phyloP scores from a whole-genome alignment of 1,140 invertebrate genomes.

The Gonatopus flavifemur region DNA sequence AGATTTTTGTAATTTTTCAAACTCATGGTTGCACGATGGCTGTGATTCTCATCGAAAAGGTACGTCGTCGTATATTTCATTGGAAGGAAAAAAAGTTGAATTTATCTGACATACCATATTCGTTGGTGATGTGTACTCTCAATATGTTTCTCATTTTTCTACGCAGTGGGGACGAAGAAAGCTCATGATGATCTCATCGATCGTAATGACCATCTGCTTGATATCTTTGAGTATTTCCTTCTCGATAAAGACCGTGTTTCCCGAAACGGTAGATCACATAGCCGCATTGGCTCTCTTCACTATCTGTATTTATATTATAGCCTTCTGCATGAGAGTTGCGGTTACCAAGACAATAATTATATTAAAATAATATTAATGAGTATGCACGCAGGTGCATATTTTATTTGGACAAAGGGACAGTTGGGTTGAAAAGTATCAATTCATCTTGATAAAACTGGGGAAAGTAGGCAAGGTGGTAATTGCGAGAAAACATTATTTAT shows the following conservation, averaged over 20 bases:
- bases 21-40: too few species aligned
- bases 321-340: constrained; percentile 63
- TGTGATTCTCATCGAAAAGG: constrained; percentile 66
- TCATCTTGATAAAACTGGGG: too few species aligned
- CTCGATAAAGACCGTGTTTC: constrained; percentile 51
- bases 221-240: constrained; percentile 67
- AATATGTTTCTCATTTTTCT: constrained; percentile 11
- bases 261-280: constrained; percentile 29
- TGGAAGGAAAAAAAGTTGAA: too few species aligned
- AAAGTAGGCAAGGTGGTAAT: too few species aligned
- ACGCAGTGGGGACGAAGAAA: constrained; percentile 64
- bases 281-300: constrained; percentile 59
- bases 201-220: constrained; percentile 67
- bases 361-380: not conserved
- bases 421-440: too few species aligned
- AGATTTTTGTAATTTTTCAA: too few species aligned
- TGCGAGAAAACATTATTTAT: too few species aligned
- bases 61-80: too few species aligned
- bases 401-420: too few species aligned
- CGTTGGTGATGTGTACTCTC: too few species aligned
- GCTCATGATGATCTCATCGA: constrained; percentile 68
- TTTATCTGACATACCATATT: too few species aligned
- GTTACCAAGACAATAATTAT: constrained; percentile 26
- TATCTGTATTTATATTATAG: constrained; percentile 60
- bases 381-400: too few species aligned